Percentiles rank a stretch among this genome's conserved stretches.
Evolutionary conservation across 2,888 invertebrate species (phyloP).

Genomic region (Pharmacophagus antenor): DNA sequence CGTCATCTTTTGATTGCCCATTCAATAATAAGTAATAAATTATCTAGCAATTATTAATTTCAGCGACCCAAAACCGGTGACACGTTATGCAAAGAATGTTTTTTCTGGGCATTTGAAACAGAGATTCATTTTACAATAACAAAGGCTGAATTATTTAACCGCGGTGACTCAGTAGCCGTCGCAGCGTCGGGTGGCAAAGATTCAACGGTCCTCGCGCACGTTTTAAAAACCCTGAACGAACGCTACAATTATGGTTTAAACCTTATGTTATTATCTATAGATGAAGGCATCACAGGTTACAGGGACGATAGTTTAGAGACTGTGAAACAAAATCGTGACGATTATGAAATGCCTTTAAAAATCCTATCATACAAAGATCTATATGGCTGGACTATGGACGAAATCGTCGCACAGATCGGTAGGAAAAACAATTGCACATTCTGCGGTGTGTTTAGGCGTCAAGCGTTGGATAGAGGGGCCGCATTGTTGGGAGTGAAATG

Average conservation of each 20-base stretch:
- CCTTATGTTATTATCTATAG: slow-evolving; percentile 95
- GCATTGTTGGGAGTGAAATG: slow-evolving; percentile 92
- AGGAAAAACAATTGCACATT: slow-evolving; percentile 98
- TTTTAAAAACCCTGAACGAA: slow-evolving; percentile 94
- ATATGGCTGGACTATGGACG: slow-evolving; percentile 99
- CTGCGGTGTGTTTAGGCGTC: slow-evolving; percentile 96
- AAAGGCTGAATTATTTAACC: slow-evolving; percentile 89
- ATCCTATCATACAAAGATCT: slow-evolving; percentile 98
- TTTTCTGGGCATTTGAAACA: slow-evolving; percentile 95
- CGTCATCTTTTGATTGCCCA: not conserved
- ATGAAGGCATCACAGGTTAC: slow-evolving; percentile 98
- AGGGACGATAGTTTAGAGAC: slow-evolving; percentile 98
- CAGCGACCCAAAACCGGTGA: slow-evolving; percentile 95
- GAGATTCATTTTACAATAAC: slow-evolving; percentile 96
- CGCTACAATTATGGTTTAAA: slow-evolving; percentile 94
- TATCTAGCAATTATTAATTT: slow-evolving; percentile 39
- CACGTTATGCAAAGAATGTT: slow-evolving; percentile 96
- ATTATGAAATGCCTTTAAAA: slow-evolving; percentile 95
- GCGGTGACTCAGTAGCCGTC: slow-evolving; percentile 93
- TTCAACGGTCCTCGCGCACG: slow-evolving; percentile 97
- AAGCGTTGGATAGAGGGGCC: slow-evolving; percentile 97
- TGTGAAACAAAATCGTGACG: slow-evolving; percentile 95
- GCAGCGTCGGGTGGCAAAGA: slow-evolving; percentile 98
- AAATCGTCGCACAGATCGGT: slow-evolving; percentile 92
- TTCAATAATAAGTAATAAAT: not conserved